Conservation (phyloP, 2,888 invertebrate genomes). For the Rhodophaea formosa region DNA sequence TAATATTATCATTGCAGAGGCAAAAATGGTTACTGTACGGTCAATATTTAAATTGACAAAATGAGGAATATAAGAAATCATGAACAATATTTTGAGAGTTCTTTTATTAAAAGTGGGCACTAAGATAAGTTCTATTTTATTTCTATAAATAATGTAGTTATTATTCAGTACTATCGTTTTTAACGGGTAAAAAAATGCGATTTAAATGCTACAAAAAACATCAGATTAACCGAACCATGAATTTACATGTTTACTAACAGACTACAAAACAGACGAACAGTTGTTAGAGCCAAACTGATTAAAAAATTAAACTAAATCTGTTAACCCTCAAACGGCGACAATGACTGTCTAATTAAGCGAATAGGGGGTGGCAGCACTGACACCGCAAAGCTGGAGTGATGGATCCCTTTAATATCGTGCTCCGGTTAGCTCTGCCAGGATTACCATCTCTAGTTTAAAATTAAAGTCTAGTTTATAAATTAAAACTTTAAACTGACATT, state of each 20-base stretch:
- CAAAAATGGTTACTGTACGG: no score
- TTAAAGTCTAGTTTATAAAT: conserved; percentile 20
- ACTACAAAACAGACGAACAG: not conserved
- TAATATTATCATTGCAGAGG: no score
- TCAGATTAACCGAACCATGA: not conserved
- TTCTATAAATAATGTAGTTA: no score
- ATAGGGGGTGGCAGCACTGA: conserved; percentile 57
- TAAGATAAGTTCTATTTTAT: no score
- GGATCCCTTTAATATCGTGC: conserved; percentile 75
- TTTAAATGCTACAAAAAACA: no score
- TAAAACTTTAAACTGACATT: not conserved
- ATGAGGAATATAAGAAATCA: no score
- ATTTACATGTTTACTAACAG: not conserved
- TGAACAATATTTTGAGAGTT: no score
- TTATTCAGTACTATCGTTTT: no score
- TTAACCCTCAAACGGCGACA: conserved; percentile 53
- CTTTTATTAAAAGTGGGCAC: no score
- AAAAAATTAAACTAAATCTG: conserved; percentile 51
- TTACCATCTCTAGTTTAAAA: conserved; percentile 30
- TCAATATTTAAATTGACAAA: no score
- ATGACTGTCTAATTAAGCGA: conserved; percentile 76
- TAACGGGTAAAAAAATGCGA: no score
- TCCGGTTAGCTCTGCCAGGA: conserved; percentile 43
- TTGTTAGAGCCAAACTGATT: conserved; percentile 45
- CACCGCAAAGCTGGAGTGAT: conserved; percentile 75